Evolutionary conservation across 2,113 vertebrate genomes (phyloP).

Genomic region (Phocoena phocoena): DNA sequence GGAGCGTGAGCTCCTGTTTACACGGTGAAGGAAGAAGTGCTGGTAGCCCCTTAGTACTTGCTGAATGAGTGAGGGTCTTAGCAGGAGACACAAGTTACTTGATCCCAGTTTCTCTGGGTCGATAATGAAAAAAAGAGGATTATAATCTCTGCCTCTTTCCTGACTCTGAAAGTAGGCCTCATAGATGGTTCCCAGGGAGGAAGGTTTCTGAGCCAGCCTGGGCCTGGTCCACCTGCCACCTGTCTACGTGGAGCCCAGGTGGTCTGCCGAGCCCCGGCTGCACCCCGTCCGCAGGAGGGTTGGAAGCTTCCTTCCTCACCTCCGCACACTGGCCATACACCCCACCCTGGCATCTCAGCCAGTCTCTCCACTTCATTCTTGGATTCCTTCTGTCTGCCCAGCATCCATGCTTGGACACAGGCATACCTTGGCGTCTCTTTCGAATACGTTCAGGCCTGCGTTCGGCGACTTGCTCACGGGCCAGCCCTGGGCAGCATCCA

Average conservation of each 20-base stretch:
- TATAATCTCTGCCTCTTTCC: not conserved
- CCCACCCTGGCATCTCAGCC: rapidly evolving
- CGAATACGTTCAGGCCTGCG: not conserved
- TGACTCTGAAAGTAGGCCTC: not conserved
- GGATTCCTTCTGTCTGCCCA: not conserved
- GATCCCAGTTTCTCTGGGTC: not conserved
- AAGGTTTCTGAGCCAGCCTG: not conserved
- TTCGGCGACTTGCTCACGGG: rapidly evolving
- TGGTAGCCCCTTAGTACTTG: not conserved
- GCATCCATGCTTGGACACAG: no score
- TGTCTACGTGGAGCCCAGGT: not conserved
- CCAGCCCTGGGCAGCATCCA: not conserved
- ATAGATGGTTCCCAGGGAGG: not conserved
- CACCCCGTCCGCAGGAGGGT: rapidly evolving
- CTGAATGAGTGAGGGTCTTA: not conserved
- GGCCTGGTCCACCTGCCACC: no score
- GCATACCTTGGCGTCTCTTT: not conserved
- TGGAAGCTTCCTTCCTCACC: not conserved
- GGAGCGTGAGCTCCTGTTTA: not conserved
- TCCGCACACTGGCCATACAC: rapidly evolving
- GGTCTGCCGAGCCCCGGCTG: not conserved
- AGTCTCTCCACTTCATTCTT: not conserved
- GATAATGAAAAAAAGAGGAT: not conserved
- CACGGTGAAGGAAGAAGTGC: not conserved
- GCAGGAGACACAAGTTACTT: not conserved